Evolutionary conservation across 2,797 vertebrate species (phyloP), one percentile per base, ranked within the genome.

Genomic region (Kryptolebias ocellatus): DNA sequence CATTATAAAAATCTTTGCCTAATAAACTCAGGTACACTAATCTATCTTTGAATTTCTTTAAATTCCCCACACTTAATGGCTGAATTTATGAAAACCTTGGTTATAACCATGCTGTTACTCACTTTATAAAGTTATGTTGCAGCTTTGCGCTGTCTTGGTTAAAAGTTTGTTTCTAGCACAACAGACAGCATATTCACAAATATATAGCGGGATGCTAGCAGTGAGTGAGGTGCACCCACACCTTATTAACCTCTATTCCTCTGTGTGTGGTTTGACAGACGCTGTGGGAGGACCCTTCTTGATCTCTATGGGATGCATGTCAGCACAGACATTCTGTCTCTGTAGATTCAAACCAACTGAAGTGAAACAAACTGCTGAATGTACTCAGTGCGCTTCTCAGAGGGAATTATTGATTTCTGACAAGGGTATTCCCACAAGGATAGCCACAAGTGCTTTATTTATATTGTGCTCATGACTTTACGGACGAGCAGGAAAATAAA

Each of bases 381-480:
- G 51, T 17, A 54, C 11, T n/a, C 44, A 17, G 24, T 50, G 70
- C 10, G 37, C 31, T 50, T 74, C 72, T 78, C 62, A 24, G n/a
- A 67, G 49, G 70, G 63, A 88, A 64, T 72, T 79, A 85, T 86
- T 70, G 84, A 84, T 87, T 85, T 76, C 50, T 82, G 59, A 54
- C 68, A 49, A 74, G 72, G 60, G 61, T 54, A 66, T 63, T 85
- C 81, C 76, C 76, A 59, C 29, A 70, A 57, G 75, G 53, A 44
- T 45, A 78, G 57, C 58, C 64, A 63, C 37, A 18, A 77, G 47
- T 16, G 61, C 50, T 79, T 80, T 60, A 51, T 82, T 73, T 76
- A 60, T 81, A 71, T 39, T 66, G 57, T 44, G 15, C 61, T 16
- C 42, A 70, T 66, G 62, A 63, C 67, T 76, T 83, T 56, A 73